A percentile compares a stretch with the other conserved stretches of the same genome.
phyloP scores from a whole-genome alignment of 2,888 invertebrate genomes.

The Junonia oenone region DNA sequence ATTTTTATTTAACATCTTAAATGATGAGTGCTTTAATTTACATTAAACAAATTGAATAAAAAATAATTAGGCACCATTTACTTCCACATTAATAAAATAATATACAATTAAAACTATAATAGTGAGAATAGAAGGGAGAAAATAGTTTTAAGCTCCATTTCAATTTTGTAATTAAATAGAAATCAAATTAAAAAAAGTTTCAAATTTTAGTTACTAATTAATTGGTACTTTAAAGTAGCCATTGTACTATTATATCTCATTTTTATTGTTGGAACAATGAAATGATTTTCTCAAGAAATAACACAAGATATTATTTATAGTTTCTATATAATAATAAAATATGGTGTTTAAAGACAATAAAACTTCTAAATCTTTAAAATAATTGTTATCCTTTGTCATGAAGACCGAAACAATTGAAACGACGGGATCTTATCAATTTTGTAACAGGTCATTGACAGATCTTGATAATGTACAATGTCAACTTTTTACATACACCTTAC shows the following conservation, averaged over 20 bases:
- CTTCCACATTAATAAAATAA: too few relatives aligned
- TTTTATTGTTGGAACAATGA: not conserved
- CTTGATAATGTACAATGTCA: constrained; percentile 23
- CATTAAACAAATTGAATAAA: too few relatives aligned
- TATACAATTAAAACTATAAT: not conserved
- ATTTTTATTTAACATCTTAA: too few relatives aligned
- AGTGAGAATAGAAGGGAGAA: too few relatives aligned
- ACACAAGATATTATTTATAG: not conserved
- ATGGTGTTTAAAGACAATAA: not conserved
- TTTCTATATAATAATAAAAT: not conserved
- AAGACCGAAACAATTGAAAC: constrained; percentile 17
- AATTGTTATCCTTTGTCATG: not conserved
- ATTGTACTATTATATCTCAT: not conserved
- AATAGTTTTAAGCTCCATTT: not conserved
- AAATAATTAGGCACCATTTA: too few relatives aligned
- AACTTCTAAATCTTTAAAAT: not conserved
- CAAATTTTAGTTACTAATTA: not conserved
- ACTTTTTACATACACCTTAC: constrained; percentile 18
- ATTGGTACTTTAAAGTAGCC: not conserved
- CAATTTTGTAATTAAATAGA: not conserved
- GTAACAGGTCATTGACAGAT: constrained; percentile 34
- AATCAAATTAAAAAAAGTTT: not conserved
- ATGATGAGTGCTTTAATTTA: too few relatives aligned
- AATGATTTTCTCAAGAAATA: not conserved
- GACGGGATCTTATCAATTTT: constrained; percentile 30